Base-by-base conservation (phyloP, 2,888 invertebrate species). In the Ennomos quercinarius region DNA sequence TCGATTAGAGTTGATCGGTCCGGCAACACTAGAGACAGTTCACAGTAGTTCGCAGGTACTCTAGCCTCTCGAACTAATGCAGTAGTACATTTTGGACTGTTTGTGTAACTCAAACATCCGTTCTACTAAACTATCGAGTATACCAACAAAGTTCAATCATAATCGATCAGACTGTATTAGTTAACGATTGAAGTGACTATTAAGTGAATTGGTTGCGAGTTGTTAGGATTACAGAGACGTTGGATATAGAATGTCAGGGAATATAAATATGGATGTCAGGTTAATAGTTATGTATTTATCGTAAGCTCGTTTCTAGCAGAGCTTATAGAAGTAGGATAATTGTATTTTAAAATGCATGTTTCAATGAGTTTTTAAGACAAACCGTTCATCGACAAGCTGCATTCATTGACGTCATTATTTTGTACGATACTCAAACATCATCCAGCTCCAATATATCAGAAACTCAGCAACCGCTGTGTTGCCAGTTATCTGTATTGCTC, bases 1-100 rank as follows among this genome's bases (percentile, higher is more conserved):
- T 53, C 37, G 39, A 50, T 47, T 44, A 68, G 66, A 70, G 66
- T 66, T 57, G 71, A 72, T 73, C 66, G 68, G 63, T 64, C 57
- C 43, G 66, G 70, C 72, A 73, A 70, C 67, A 69, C 61, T 60
- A n/a, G n/a, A 72, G 72, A 72, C 70, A 63, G 65, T 74, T 70
- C 71, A 68, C 70, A 77, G 74, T 77, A 74, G 76, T 74, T 73
- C 66, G n/a, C 62, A 66, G 41, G 43, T 55, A 74, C 67, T 70
- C 71, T 57, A 62, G 27, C 54, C 59, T 57, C 52, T 75, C 57
- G 65, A 74, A 72, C 71, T 71, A 71, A 65, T 65, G 66, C 64
- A 60, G 58, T 53, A 61, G 55, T 61, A 60, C 64, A 64, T 67
- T 67, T 64, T 53, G 57, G 63, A 64, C 50, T 68, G 66, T 71